Evolutionary conservation across 2,113 vertebrate species (phyloP), one percentile per base, ranked within the genome.

Genomic region (Syrrhaptes paradoxus): DNA sequence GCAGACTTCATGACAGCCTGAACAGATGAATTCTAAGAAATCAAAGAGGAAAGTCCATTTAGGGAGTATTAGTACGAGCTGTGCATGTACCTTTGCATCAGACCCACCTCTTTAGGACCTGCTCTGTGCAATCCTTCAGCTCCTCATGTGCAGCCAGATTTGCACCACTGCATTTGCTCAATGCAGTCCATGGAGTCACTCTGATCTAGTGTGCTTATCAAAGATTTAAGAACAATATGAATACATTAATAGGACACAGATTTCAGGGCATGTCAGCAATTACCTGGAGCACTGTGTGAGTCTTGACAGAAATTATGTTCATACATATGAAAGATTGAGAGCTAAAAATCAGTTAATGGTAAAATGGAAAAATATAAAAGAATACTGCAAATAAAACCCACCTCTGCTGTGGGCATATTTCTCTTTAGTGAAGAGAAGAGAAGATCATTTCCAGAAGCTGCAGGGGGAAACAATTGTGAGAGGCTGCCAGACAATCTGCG

Each of bases 401-500:
- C 95, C 74, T 95, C 75, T 95, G 83, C 82, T 95, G 68, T 77
- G 25, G 76, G 77, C 73, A 83, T 87, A 75, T 93, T 96, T 95
- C 36, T 93, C 76, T 84, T 61, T 81, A 95, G 88, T n/a, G 90
- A 87, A 97, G 66, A 87, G 18, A 89, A 80, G 75, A 87, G 43
- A 59, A 84, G 90, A 94, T 94, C 75, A 55, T 96, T 97, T 97
- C 93, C 92, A 97, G 89, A 95, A 96, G 68, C 85, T 94, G 72
- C 94, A 95, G 93, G 84, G 96, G 52, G 68, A 95, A 95, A 90
- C 65, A 65, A 95, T 71, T 89, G 73, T 88, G 78, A 95, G 61
- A 97, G 75, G 74, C 66, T 95, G 89, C 76, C 90, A 96, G 81
- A 70, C 88, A 95, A 88, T 96, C 86, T 96, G 90, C 1, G 21